Evolutionary conservation across 2,797 vertebrate genomes (phyloP).

Genomic region (Lophotriccus pileatus): DNA sequence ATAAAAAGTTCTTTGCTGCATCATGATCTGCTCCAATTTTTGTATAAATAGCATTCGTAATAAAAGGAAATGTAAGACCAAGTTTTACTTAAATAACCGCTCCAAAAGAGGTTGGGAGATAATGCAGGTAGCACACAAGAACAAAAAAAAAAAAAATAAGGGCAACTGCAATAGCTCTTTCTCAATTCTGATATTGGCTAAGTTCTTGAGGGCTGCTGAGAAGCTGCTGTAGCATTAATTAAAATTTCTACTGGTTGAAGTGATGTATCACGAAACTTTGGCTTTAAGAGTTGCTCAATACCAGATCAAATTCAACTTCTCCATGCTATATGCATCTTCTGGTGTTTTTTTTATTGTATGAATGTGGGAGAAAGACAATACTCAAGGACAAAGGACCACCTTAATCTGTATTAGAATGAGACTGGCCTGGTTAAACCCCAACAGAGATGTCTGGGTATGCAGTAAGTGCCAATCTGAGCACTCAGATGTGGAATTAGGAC

Average conservation of each 20-base stretch:
- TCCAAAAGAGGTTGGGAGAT: background rate
- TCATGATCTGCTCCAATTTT: background rate
- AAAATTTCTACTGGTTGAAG: background rate
- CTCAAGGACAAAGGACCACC: background rate
- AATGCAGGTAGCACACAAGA: background rate
- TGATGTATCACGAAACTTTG: background rate
- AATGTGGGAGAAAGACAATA: slow-evolving; percentile 2
- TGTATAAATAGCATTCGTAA: background rate
- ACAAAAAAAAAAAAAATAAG: background rate
- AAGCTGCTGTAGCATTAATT: background rate
- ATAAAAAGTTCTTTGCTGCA: slow-evolving; percentile 31
- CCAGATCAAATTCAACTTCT: background rate
- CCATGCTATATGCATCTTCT: background rate
- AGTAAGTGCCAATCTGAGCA: slow-evolving; percentile 3
- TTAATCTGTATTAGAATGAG: slow-evolving; percentile 25
- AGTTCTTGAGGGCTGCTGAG: background rate
- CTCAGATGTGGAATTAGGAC: slow-evolving; percentile 24
- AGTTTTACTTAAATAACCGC: background rate
- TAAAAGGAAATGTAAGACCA: slow-evolving; percentile 17
- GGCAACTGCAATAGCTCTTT: background rate
- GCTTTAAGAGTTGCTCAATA: background rate
- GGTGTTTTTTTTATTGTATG: background rate
- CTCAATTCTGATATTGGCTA: background rate
- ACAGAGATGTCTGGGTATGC: background rate
- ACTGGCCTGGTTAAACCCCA: background rate